Evolutionary conservation across 1,140 invertebrate genomes (phyloP).

Genomic region (Pogonomyrmex californicus): DNA sequence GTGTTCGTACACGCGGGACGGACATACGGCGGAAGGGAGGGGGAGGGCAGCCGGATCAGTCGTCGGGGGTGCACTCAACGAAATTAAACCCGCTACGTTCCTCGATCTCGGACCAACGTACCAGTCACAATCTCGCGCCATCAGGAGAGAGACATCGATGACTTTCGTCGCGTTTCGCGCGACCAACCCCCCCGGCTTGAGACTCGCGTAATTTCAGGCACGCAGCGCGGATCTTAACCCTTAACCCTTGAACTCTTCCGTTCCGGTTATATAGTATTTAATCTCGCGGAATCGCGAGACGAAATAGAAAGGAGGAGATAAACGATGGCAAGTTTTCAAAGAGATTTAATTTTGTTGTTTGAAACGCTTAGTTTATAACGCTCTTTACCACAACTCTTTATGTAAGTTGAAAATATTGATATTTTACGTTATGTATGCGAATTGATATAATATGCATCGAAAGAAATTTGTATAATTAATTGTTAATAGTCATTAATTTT

Average conservation of each 20-base stretch:
- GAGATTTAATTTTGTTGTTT: not conserved
- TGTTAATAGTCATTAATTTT: not conserved
- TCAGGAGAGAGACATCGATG: constrained; percentile 68
- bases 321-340: not conserved
- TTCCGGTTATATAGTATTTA: not conserved
- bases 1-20: constrained; percentile 48
- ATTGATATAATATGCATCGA: not conserved
- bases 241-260: constrained; percentile 19
- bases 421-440: not conserved
- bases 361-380: not conserved
- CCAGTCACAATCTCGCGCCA: constrained; percentile 73
- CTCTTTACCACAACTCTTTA: not conserved
- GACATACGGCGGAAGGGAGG: not conserved
- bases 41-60: constrained; percentile 75
- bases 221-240: constrained; percentile 64
- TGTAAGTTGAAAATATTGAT: not conserved
- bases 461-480: not conserved
- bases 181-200: constrained; percentile 29
- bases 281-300: not conserved
- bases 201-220: constrained; percentile 58
- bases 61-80: constrained; percentile 84
- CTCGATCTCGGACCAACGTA: constrained; percentile 71
- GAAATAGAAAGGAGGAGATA: not conserved
- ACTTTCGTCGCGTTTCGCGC: constrained; percentile 70
- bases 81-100: constrained; percentile 84